Evolutionary conservation across 2,888 invertebrate species (phyloP).

Genomic region (Slavum lentiscoides): DNA sequence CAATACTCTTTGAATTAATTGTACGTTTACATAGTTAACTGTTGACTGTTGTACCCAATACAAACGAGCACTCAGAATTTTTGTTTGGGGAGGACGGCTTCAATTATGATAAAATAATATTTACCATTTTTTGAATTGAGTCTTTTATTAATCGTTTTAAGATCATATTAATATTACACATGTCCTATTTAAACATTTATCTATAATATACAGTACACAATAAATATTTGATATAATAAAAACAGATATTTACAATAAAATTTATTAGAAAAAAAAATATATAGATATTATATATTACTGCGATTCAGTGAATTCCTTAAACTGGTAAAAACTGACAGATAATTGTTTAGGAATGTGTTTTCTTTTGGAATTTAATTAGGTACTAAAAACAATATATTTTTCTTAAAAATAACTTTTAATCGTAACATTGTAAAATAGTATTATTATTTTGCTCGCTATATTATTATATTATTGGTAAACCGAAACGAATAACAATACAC

Average conservation of each 20-base stretch:
- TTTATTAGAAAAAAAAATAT: not conserved
- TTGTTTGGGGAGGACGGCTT: no score
- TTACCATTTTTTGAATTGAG: no score
- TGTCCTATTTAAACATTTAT: no score
- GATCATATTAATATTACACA: no score
- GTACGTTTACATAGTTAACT: no score
- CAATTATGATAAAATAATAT: no score
- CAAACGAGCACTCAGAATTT: no score
- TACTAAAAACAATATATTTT: not conserved
- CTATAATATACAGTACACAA: no score
- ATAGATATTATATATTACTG: not conserved
- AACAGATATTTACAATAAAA: not conserved
- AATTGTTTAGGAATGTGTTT: not conserved
- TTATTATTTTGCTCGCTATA: not conserved
- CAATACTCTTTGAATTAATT: no score
- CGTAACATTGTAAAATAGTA: not conserved
- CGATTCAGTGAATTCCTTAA: not conserved
- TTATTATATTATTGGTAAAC: not conserved
- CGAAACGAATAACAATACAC: not conserved
- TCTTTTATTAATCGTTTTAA: no score
- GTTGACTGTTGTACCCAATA: no score
- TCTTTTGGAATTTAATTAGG: not conserved
- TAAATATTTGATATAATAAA: conserved; percentile 1
- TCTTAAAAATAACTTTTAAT: not conserved
- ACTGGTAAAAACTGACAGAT: not conserved